Evolutionary conservation across 1,140 invertebrate genomes (phyloP).

Genomic region (Pseudomyrmex concolor): DNA sequence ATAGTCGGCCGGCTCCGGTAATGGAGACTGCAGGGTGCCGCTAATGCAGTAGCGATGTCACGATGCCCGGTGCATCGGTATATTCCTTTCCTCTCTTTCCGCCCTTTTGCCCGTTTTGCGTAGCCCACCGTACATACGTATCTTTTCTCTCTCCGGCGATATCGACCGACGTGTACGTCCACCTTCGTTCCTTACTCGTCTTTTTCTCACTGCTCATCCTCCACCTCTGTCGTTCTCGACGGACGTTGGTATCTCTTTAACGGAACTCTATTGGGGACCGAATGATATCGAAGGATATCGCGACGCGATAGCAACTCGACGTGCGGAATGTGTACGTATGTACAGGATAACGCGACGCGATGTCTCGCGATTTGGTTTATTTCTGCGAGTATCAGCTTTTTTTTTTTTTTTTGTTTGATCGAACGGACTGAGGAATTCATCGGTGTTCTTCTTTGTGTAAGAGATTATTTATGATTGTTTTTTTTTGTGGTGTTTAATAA

Average conservation of each 20-base stretch:
- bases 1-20: conserved; percentile 77
- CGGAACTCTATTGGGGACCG: conserved; percentile 62
- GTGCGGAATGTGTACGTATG: conserved; percentile 58
- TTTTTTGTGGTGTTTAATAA: neutral
- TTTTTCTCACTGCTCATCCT: neutral
- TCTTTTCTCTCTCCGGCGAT: conserved; percentile 59
- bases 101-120: conserved; percentile 54
- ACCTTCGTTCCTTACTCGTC: conserved; percentile 11
- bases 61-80: conserved; percentile 76
- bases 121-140: conserved; percentile 55
- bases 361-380: conserved; percentile 28
- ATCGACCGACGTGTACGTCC: conserved; percentile 53
- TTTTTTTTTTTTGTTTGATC: conserved; percentile 32
- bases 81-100: conserved; percentile 67
- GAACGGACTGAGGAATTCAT: conserved; percentile 45
- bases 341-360: conserved; percentile 44
- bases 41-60: conserved; percentile 84
- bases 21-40: conserved; percentile 82
- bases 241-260: conserved; percentile 48
- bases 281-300: conserved; percentile 58
- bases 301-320: conserved; percentile 64
- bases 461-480: neutral
- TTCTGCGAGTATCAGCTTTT: conserved; percentile 8
- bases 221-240: neutral
- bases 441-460: neutral